A percentile compares a stretch with the other conserved stretches of the same genome.
phyloP scores from a whole-genome alignment of 92 coral and sea anemone genomes.

The Epizoanthus ramosus region DNA sequence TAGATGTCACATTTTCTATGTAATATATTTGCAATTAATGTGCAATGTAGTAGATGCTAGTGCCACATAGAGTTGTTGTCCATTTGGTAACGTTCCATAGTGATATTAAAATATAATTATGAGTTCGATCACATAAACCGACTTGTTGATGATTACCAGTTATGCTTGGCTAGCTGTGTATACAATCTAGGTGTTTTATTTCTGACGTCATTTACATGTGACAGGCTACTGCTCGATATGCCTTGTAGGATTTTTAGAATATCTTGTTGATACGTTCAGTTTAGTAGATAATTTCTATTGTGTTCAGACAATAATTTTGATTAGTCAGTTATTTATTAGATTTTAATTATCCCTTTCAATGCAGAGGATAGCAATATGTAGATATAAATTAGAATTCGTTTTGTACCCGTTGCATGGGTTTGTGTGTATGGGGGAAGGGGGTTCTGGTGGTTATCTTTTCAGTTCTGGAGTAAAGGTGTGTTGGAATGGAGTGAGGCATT shows the following conservation, averaged over 20 bases:
- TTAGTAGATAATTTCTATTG: not conserved
- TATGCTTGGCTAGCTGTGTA: too few species aligned
- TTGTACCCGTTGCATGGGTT: not conserved
- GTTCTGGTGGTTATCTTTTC: not conserved
- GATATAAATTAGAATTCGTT: not conserved
- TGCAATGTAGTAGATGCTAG: too few species aligned
- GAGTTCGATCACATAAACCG: too few species aligned
- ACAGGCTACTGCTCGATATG: conserved; percentile 15
- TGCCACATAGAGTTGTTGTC: too few species aligned
- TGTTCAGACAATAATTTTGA: too few species aligned
- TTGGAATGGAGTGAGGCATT: not conserved
- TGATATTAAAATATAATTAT: too few species aligned
- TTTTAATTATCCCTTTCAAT: not conserved
- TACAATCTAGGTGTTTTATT: not conserved
- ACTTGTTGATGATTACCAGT: too few species aligned
- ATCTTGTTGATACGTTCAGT: not conserved
- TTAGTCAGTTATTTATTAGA: too few species aligned
- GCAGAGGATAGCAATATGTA: conserved; percentile 33
- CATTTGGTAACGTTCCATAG: too few species aligned
- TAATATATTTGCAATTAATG: too few species aligned
- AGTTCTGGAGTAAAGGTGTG: conserved; percentile 1
- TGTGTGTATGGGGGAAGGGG: not conserved
- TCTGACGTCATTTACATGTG: too few species aligned
- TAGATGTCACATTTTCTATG: too few species aligned
- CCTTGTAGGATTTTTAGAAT: conserved; percentile 19